Percentiles rank a stretch among this genome's conserved stretches.
These are phyloP conservation scores for Eurois occulta DNA, from an alignment of 2,888 invertebrate genomes.

Conservation along the genomic window DNA sequence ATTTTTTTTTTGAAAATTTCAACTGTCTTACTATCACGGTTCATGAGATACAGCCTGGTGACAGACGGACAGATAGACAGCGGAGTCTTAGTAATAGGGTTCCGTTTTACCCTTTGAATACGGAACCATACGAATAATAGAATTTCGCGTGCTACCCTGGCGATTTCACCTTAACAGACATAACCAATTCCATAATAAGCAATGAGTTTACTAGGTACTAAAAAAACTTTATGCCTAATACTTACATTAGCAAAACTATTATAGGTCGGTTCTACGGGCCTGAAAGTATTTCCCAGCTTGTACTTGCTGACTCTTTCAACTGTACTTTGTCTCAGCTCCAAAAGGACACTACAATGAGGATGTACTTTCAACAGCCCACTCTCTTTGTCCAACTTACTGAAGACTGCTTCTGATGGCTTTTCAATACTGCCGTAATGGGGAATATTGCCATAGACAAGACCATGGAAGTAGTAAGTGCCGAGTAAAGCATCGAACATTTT, in stretches of 20 bases:
- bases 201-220: background rate
- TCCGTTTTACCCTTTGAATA: too few species aligned
- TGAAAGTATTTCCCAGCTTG: constrained; percentile 89
- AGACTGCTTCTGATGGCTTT: constrained; percentile 74
- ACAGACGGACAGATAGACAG: too few species aligned
- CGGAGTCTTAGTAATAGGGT: too few species aligned
- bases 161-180: background rate
- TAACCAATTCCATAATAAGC: background rate
- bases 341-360: constrained; percentile 85
- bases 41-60: too few species aligned
- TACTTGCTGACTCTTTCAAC: constrained; percentile 84
- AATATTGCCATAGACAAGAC: constrained; percentile 80
- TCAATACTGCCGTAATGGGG: constrained; percentile 77
- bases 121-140: too few species aligned
- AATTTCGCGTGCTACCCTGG: too few species aligned
- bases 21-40: too few species aligned
- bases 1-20: too few species aligned
- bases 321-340: constrained; percentile 79
- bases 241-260: constrained; percentile 89
- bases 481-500: constrained; percentile 90
- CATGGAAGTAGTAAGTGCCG: constrained; percentile 90
- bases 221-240: background rate
- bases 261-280: constrained; percentile 89
- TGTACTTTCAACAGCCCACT: constrained; percentile 81
- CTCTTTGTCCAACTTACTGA: constrained; percentile 69